Evolutionary conservation across 2,797 vertebrate species (phyloP), one percentile per base, ranked within the genome.

Genomic region (Aratinga solstitialis): DNA sequence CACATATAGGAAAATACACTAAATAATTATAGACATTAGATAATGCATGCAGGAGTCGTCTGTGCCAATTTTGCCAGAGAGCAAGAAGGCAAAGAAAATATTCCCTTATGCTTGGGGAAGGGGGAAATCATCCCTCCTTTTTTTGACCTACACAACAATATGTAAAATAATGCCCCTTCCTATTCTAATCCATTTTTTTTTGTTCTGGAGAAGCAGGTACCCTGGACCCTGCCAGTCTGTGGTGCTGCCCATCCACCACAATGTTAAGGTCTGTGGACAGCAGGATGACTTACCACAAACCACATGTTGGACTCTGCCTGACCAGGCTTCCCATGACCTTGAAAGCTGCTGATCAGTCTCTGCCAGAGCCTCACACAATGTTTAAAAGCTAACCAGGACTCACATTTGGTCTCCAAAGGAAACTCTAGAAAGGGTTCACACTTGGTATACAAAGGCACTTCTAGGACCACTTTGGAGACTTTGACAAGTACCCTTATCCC

Each of bases 161-260:
- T 8, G 3, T 30, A 56, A 90, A 79, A 66, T 29, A 68, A 56
- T 29, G 15, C 1, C 6, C 13, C 29, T 51, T 93, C n/a, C 11
- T 56, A 14, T 51, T 59, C 13, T 29, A 43, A 67, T 8, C 11
- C 7, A 18, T 16, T 74, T 24, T 7, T 7, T 56, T 82, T 48
- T 13, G n/a, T 51, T n/a, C 43, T 53, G 38, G 34, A 77, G 27
- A 86, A 58, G 34, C 38, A 63, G 78, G 3, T n/a, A n/a, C 13
- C 9, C 40, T 59, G 36, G 27, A 48, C 6, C 9, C 18, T 40
- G 42, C 5, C 36, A 61, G 29, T 26, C 10, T 13, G 62, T 1
- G 1, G 16, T 17, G 48, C 38, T 77, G 53, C 13, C 24, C 10
- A 4, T 40, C 24, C 13, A 3, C 53, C 32, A 30, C 0, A 1